Percentiles rank a stretch among this genome's conserved stretches.
These are phyloP conservation scores for Trisateles emortualis DNA, from an alignment of 2,888 invertebrate species.

Conservation along the genomic window DNA sequence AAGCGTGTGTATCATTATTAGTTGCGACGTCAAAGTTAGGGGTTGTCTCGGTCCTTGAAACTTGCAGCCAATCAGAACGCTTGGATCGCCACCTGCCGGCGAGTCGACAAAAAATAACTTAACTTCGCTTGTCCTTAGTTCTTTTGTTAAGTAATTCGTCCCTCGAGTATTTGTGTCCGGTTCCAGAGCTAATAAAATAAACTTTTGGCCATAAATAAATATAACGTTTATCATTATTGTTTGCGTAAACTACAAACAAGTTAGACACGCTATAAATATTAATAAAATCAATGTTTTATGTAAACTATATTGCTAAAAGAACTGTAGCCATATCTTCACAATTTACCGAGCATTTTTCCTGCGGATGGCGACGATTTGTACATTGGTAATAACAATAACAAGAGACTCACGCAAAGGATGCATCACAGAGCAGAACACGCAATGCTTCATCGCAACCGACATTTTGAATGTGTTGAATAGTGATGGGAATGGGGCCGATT, in stretches of 20 bases:
- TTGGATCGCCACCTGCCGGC: slow-evolving; percentile 50
- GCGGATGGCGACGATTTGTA: slow-evolving; percentile 64
- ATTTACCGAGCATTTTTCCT: slow-evolving; percentile 39
- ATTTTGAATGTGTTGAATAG: slow-evolving; percentile 40
- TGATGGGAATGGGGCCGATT: slow-evolving; percentile 38
- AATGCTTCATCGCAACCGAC: slow-evolving; percentile 16
- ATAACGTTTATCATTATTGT: not conserved
- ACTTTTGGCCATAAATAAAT: slow-evolving; percentile 1
- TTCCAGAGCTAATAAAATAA: slow-evolving; percentile 5
- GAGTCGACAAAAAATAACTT: slow-evolving; percentile 35
- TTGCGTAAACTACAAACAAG: too few species aligned
- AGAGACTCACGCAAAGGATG: slow-evolving; percentile 57
- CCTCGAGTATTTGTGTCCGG: slow-evolving; percentile 16
- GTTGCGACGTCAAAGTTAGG: slow-evolving; percentile 49
- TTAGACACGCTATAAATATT: too few species aligned
- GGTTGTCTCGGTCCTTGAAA: slow-evolving; percentile 54
- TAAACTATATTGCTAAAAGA: not conserved
- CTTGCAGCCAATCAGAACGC: slow-evolving; percentile 47
- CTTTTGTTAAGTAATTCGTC: slow-evolving; percentile 24
- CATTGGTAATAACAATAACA: slow-evolving; percentile 60
- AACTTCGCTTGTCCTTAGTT: slow-evolving; percentile 15
- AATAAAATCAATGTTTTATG: not conserved
- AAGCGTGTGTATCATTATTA: slow-evolving; percentile 52
- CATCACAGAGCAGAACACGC: slow-evolving; percentile 54
- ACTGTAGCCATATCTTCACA: slow-evolving; percentile 29